Evolutionary conservation across 2,113 vertebrate species (phyloP).

Genomic region (Brachypodius melanocephalos): DNA sequence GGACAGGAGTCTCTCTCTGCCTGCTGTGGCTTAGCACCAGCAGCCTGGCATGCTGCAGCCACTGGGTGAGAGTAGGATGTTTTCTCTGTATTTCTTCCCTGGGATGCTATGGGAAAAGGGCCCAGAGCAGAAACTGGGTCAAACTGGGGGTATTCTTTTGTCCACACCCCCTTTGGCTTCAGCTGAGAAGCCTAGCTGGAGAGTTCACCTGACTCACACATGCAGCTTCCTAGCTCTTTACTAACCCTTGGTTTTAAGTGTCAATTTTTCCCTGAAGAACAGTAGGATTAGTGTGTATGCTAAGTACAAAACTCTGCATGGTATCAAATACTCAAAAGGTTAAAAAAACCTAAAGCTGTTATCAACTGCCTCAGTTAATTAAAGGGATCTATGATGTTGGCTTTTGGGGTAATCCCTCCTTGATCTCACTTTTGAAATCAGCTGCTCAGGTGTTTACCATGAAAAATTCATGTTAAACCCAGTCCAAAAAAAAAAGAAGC

Average conservation of each 20-base stretch:
- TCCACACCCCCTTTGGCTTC: not conserved
- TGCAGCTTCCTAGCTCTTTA: not conserved
- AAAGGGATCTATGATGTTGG: not conserved
- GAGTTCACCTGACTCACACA: not conserved
- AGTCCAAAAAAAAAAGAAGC: not conserved
- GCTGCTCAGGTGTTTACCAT: not conserved
- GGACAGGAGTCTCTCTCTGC: not conserved
- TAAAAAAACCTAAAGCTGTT: not conserved
- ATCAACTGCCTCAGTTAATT: not conserved
- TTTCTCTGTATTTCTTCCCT: not conserved
- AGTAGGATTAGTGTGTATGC: not conserved
- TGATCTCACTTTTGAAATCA: not conserved
- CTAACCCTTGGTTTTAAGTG: not conserved
- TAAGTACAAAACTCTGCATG: not conserved
- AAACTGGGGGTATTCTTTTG: not conserved
- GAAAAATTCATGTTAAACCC: not conserved
- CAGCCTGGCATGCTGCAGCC: not conserved
- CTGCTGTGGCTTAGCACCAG: not conserved
- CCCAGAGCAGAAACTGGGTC: not conserved
- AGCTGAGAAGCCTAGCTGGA: not conserved
- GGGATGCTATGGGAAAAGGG: not conserved
- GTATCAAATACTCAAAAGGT: not conserved
- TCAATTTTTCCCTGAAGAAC: fast-evolving
- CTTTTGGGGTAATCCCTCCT: not conserved
- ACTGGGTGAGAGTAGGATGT: not conserved